Evolutionary conservation across 2,797 vertebrate genomes (phyloP), one percentile per base, ranked within the genome.

Genomic region (Clarias laeviceps): DNA sequence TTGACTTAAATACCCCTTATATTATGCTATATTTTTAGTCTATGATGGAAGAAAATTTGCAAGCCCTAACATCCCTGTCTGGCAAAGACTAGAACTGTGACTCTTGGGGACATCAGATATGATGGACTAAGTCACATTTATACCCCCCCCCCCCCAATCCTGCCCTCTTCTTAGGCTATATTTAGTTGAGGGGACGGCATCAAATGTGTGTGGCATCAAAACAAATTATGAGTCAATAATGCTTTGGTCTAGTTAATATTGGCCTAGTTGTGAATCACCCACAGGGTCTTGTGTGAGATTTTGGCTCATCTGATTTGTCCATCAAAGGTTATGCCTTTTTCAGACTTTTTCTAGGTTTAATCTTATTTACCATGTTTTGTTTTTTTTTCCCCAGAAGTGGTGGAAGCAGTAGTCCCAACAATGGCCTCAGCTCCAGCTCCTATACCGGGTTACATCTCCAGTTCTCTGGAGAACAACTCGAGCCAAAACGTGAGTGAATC

Each of bases 391-490:
- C 76, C 77, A 89, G 84, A 93, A 93, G 91, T 91, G 92, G 90
- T 90, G 92, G 93, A 94, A 93, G 90, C 86, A 90, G 87, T 88
- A 87, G 86, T 85, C 65, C 81, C 88, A 93, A 89, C 37, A 73
- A 96, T 96, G 95, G 95, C 95, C 86, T 95, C 94, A 84, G 90
- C 89, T 87, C 93, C 95, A 86, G 90, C 89, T 88, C 93, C 95
- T 72, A 87, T 94, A 91, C 94, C 93, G 56, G 89, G 90, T 85
- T 95, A 91, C 88, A 93, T 92, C 91, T 91, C 94, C 89, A 95
- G 90, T 87, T 80, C 90, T 78, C 80, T 94, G 91, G 93, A 93
- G 50, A 94, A 91, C 92, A 93, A 93, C 88, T 89, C 94, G 88
- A 92, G 89, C 80, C 90, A 90, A 82, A 92, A 92, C 34, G 94